These are phyloP conservation scores for Oreamnos americanus DNA, from an alignment of 2,113 vertebrate genomes.

Conservation along the genomic window DNA sequence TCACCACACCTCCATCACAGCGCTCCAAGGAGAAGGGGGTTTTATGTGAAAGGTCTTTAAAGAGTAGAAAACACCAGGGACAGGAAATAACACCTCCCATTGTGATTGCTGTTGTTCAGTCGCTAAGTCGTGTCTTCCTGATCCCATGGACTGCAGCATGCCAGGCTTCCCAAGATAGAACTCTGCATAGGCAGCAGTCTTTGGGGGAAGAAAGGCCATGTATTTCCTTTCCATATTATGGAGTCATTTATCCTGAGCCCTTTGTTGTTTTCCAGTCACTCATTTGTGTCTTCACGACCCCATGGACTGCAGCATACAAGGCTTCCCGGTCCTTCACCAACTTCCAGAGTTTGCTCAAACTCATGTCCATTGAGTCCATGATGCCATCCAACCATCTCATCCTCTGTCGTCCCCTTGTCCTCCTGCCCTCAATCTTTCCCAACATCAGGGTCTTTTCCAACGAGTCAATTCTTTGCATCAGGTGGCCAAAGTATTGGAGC, in stretches of 20 bases:
- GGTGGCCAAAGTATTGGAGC: not conserved
- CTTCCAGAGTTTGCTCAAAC: not conserved
- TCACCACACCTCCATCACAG: not conserved
- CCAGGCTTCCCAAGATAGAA: not conserved
- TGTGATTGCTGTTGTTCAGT: not conserved
- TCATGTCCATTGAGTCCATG: not conserved
- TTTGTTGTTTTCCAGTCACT: not conserved
- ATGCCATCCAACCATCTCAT: not conserved
- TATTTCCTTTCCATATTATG: not conserved
- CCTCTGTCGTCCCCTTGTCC: not conserved
- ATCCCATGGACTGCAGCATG: not conserved
- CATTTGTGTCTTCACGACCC: not conserved
- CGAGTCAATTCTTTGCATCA: not conserved
- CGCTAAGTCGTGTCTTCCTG: rapidly evolving
- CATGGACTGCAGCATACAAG: not conserved
- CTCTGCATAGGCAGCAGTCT: not conserved
- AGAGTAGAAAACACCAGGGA: not conserved
- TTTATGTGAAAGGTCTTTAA: not conserved
- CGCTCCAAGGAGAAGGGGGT: not conserved
- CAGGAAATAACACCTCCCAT: not conserved
- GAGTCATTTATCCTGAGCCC: not conserved
- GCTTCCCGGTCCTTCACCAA: not conserved
- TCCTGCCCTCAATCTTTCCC: not conserved
- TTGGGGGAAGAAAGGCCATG: rapidly evolving
- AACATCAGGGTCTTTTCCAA: not conserved